Conservation (phyloP, 2,888 invertebrate species). For the Drosophila mettleri region DNA sequence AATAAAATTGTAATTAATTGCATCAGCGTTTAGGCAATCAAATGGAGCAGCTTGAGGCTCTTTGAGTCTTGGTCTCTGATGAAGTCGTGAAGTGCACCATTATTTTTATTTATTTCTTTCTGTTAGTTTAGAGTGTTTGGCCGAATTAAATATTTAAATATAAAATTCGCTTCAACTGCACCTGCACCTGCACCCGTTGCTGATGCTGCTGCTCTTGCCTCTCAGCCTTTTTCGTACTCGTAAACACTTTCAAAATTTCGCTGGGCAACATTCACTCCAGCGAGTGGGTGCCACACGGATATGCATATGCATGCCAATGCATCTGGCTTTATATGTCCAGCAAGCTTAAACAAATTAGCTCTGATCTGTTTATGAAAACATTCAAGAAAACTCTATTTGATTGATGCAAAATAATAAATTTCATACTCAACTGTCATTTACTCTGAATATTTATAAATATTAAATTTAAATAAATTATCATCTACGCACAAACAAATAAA, state of each 20-base stretch:
- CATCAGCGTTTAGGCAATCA: constrained; percentile 77
- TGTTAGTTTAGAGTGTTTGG: constrained; percentile 34
- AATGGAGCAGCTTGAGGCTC: constrained; percentile 49
- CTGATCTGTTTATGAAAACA: background rate
- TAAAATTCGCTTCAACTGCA: constrained; percentile 7
- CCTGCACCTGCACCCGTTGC: background rate
- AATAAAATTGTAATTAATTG: constrained; percentile 80
- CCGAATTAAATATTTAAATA: constrained; percentile 71
- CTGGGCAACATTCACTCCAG: constrained; percentile 39
- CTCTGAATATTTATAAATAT: too few species aligned
- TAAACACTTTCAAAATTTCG: constrained; percentile 62
- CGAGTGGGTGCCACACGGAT: constrained; percentile 42
- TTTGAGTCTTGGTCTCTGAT: constrained; percentile 14
- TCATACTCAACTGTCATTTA: too few species aligned
- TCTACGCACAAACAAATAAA: too few species aligned
- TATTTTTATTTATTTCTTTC: constrained; percentile 30
- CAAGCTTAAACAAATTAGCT: background rate
- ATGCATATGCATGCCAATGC: constrained; percentile 5
- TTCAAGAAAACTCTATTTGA: background rate
- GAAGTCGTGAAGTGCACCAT: constrained; percentile 59
- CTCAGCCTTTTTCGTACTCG: constrained; percentile 7
- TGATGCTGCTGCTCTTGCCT: constrained; percentile 5
- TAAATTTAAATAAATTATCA: too few species aligned
- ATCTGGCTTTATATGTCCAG: constrained; percentile 1
- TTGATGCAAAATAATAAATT: too few species aligned